These are phyloP conservation scores for Hartigia nigra DNA, from an alignment of 2,888 invertebrate genomes.

Conservation along the genomic window DNA sequence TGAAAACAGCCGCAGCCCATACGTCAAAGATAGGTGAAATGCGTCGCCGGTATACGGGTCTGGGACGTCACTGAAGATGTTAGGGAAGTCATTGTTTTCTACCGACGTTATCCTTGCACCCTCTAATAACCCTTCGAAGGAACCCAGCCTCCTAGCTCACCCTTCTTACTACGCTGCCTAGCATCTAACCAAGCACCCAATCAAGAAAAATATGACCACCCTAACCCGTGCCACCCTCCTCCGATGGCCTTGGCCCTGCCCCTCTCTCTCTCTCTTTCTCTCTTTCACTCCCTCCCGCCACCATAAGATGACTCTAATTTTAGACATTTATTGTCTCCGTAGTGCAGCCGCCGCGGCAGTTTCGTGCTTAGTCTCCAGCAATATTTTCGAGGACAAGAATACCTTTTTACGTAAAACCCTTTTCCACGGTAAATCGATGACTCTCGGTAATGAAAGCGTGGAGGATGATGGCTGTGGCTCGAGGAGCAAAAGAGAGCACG, in stretches of 20 bases:
- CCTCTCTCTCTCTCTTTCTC: not conserved
- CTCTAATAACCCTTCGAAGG: not conserved
- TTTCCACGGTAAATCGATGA: constrained; percentile 4
- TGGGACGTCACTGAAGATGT: not conserved
- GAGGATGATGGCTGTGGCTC: not conserved
- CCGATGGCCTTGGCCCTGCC: not conserved
- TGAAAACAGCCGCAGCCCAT: constrained; percentile 37
- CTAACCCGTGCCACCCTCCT: not conserved
- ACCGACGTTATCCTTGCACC: not conserved
- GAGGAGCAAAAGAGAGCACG: not conserved
- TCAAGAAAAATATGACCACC: not conserved
- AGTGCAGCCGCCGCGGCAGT: not conserved
- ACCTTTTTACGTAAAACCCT: constrained; percentile 8
- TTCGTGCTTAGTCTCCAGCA: constrained; percentile 16
- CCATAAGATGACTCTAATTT: constrained; percentile 8
- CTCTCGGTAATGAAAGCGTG: not conserved
- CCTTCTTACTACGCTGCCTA: not conserved
- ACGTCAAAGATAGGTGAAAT: constrained; percentile 29
- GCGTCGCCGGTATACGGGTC: not conserved
- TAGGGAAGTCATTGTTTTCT: not conserved
- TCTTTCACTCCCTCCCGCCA: not conserved
- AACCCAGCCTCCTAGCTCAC: not conserved
- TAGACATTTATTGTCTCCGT: constrained; percentile 14
- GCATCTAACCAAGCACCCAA: not conserved
- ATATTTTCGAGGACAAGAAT: constrained; percentile 17